Conservation (phyloP, 1,140 invertebrate genomes). For the Hypothenemus hampei region DNA sequence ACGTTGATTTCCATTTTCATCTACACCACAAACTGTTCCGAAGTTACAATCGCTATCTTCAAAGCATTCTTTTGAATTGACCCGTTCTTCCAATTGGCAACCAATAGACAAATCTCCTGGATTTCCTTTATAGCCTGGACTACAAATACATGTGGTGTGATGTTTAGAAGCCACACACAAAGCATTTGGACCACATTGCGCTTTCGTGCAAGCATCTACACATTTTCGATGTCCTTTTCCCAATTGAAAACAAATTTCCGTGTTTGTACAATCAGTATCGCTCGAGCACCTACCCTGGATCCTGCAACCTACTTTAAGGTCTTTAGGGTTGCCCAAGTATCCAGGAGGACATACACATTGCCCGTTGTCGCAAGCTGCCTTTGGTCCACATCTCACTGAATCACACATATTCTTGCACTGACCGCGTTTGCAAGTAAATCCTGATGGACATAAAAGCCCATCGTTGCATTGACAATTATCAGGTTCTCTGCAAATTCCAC, state of each 20-base stretch:
- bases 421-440: constrained; percentile 65
- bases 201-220: constrained; percentile 78
- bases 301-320: constrained; percentile 63
- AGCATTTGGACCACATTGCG: constrained; percentile 86
- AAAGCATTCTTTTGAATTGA: constrained; percentile 57
- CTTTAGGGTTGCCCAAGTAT: constrained; percentile 70
- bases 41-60: constrained; percentile 65
- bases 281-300: constrained; percentile 67
- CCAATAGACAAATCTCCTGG: constrained; percentile 70
- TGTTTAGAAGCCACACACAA: constrained; percentile 78
- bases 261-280: constrained; percentile 72
- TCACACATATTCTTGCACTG: constrained; percentile 70
- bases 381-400: constrained; percentile 69
- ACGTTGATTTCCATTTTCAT: constrained; percentile 55
- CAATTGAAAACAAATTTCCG: constrained; percentile 81
- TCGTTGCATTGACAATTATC: constrained; percentile 63
- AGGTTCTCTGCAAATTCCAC: constrained; percentile 63
- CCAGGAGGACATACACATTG: constrained; percentile 75
- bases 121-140: constrained; percentile 72
- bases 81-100: constrained; percentile 63
- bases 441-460: constrained; percentile 66
- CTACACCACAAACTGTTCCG: constrained; percentile 55
- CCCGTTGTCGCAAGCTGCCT: constrained; percentile 73
- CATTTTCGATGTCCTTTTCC: constrained; percentile 72
- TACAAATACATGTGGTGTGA: constrained; percentile 77